A percentile compares a stretch with the other conserved stretches of the same genome.
Evolutionary conservation across 2,888 invertebrate genomes (phyloP).

Genomic region (Parasteatoda lunata): DNA sequence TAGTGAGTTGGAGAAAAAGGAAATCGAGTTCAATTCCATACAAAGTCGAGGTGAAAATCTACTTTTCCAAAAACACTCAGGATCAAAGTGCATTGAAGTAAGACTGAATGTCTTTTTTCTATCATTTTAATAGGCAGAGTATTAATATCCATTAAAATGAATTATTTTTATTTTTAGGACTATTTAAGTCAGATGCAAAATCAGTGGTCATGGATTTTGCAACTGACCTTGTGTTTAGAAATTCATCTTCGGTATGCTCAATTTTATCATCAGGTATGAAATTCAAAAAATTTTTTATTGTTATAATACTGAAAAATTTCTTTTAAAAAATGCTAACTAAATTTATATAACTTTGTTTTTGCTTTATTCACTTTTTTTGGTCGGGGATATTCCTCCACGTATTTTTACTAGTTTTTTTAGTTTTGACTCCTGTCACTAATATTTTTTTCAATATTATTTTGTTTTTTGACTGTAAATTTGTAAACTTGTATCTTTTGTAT

Average conservation of each 20-base stretch:
- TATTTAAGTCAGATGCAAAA: slow-evolving; percentile 93
- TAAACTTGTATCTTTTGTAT: too few species aligned
- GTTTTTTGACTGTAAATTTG: too few species aligned
- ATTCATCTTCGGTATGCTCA: slow-evolving; percentile 94
- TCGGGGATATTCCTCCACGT: too few species aligned
- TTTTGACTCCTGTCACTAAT: too few species aligned
- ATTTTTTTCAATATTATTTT: too few species aligned
- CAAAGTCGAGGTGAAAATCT: slow-evolving; percentile 95
- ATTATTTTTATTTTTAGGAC: slow-evolving; percentile 72
- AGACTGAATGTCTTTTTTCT: background rate
- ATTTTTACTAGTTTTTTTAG: too few species aligned
- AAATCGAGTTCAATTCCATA: slow-evolving; percentile 95
- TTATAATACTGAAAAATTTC: background rate
- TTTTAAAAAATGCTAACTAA: background rate
- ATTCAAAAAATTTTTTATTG: background rate
- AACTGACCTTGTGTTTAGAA: slow-evolving; percentile 94
- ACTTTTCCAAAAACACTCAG: slow-evolving; percentile 95
- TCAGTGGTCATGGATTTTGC: slow-evolving; percentile 98
- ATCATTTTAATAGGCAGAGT: background rate
- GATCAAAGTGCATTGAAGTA: slow-evolving; percentile 92
- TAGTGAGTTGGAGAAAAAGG: slow-evolving; percentile 95
- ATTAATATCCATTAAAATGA: background rate
- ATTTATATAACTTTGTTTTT: background rate
- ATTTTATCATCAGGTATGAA: slow-evolving; percentile 81
- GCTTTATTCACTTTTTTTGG: too few species aligned